Base-by-base conservation (phyloP, 2,888 invertebrate genomes). In the Cactoblastis cactorum region DNA sequence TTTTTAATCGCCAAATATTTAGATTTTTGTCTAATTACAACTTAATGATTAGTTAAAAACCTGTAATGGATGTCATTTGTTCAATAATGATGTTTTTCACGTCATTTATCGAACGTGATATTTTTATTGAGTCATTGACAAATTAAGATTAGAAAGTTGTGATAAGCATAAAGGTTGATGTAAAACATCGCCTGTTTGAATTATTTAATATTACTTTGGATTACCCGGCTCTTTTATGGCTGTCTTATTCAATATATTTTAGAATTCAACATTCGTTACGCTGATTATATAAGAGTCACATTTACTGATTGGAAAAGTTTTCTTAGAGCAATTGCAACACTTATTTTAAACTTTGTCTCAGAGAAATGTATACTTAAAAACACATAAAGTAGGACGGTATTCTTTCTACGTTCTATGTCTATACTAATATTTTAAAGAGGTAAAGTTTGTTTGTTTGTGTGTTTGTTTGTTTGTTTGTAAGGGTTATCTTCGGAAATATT, bases 131-230 rank as follows among this genome's bases (percentile, higher is more conserved):
- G 17, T 46, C 9, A 9, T 19, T 17, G 34, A 15, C 33, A 33
- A 35, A 12, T 18, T 8, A 8, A 15, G 24, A 37, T 22, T 35
- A 37, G 47, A 47, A 47, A 47, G 47, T 47, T 47, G 46, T 47
- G 35, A 47, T 47, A 47, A 12, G 32, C 15, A 32, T 15, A 17
- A 11, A 1, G 2, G 18, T n/a, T 46, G 34, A 46, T 46, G 33
- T 45, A 45, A 45, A n/a, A 14, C 1, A 11, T 15, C 33, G 33
- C 17, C 41, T 43, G 41, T 22, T 39, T n/a, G 39, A 39, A 39
- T 22, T 22, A 12, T 39, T 39, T 22, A 39, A 39, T 39, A 22
- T 39, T 6, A 39, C 5, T 39, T 39, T 6, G 12, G 12, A 18
- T 17, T 22, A 39, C 22, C 11, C 22, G 6, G 18, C 18, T 4